Percentiles rank a stretch among this genome's conserved stretches.
phyloP scores from a whole-genome alignment of 2,113 vertebrate genomes.

The Neomonachus schauinslandi region DNA sequence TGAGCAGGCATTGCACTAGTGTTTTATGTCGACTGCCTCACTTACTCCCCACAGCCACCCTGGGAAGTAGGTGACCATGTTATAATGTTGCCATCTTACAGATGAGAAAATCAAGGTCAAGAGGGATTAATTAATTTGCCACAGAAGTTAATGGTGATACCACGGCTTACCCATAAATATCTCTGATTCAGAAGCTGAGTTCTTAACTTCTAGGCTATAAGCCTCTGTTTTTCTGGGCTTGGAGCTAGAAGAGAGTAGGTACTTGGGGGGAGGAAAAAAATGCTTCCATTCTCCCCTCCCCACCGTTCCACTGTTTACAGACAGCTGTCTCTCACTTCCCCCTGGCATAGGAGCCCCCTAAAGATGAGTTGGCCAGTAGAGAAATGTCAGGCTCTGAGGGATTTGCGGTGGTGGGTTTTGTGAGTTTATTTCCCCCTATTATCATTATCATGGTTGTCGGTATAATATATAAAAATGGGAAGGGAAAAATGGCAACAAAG shows the following conservation, averaged over 20 bases:
- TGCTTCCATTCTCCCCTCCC: background rate
- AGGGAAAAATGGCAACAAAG: background rate
- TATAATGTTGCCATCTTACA: background rate
- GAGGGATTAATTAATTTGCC: background rate
- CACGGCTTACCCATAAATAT: background rate
- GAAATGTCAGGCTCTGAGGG: background rate
- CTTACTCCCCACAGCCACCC: background rate
- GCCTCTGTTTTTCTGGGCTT: background rate
- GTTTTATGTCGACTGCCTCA: background rate
- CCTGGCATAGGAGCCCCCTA: background rate
- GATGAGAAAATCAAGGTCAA: background rate
- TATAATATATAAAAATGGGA: background rate
- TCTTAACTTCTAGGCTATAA: background rate
- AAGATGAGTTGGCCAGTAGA: background rate
- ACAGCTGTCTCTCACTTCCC: background rate
- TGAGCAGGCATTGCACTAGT: background rate
- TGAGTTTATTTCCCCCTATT: background rate
- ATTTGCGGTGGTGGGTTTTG: background rate
- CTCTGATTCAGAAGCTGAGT: background rate
- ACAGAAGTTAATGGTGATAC: background rate
- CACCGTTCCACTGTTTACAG: background rate
- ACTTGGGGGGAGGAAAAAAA: background rate
- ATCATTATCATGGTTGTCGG: background rate
- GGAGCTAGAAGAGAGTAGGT: background rate
- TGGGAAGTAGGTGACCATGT: background rate